A percentile compares a stretch with the other conserved stretches of the same genome.
Evolutionary conservation across 2,888 invertebrate genomes (phyloP).

Genomic region (Acanthosepion pharaonis): DNA sequence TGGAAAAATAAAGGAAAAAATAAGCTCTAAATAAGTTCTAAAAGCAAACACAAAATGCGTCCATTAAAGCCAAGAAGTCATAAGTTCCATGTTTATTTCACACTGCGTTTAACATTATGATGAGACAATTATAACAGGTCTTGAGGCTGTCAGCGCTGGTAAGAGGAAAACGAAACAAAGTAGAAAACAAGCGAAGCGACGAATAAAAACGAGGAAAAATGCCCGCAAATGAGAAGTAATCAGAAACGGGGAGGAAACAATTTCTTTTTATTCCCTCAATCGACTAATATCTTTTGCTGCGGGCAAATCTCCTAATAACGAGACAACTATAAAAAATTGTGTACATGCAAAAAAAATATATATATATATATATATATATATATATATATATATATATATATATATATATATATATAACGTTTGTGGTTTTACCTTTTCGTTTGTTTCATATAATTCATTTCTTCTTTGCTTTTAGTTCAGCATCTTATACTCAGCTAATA

Average conservation of each 20-base stretch:
- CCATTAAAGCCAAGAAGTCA: neutral
- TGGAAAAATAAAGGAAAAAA: no score
- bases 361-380: neutral
- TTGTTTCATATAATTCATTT: no score
- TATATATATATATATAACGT: neutral
- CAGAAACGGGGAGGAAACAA: neutral
- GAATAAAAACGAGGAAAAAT: neutral
- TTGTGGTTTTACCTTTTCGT: no score
- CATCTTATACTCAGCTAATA: no score
- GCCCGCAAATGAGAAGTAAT: neutral
- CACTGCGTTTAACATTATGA: slow-evolving; percentile 33
- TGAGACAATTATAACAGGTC: slow-evolving; percentile 13
- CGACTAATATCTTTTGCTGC: neutral
- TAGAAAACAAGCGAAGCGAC: neutral
- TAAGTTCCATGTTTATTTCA: slow-evolving; percentile 33
- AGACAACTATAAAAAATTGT: neutral
- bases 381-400: neutral
- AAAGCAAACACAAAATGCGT: no score
- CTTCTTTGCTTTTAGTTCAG: no score
- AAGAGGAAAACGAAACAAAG: neutral
- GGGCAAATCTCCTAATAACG: neutral
- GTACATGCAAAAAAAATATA: no score
- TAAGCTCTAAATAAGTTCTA: no score
- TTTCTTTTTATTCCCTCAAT: neutral
- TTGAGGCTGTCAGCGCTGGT: neutral